These are phyloP conservation scores for Sanderia malayensis DNA, from an alignment of 30 jellyfish, hydroid and myxozoan species.

Conservation along the genomic window DNA sequence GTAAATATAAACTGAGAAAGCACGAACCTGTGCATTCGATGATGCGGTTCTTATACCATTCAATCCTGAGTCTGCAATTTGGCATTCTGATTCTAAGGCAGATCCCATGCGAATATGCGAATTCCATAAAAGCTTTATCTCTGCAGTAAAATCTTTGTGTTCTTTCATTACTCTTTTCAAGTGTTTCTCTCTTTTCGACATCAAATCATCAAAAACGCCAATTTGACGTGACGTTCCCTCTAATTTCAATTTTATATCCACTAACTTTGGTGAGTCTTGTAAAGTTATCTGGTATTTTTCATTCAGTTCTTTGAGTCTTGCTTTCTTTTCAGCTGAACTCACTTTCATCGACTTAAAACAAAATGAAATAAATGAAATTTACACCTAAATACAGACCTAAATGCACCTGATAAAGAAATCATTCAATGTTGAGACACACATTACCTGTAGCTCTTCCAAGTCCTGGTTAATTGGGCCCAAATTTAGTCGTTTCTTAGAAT, in stretches of 20 bases:
- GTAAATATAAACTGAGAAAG: too few species aligned
- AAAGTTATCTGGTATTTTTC: not conserved
- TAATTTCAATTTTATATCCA: not conserved
- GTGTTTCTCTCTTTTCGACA: slow-evolving; percentile 17
- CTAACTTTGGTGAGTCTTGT: not conserved
- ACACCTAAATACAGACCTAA: not conserved
- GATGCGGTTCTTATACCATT: not conserved
- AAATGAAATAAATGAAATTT: not conserved
- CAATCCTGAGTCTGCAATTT: not conserved
- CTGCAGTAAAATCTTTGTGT: not conserved
- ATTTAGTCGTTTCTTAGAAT: not conserved
- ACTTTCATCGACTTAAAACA: not conserved
- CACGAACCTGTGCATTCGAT: not conserved
- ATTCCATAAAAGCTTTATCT: not conserved
- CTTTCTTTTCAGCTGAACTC: not conserved
- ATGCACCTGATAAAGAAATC: too few species aligned
- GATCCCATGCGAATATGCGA: not conserved
- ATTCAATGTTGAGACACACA: too few species aligned
- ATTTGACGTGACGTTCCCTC: too few species aligned
- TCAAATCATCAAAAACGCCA: not conserved
- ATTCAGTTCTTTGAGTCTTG: not conserved
- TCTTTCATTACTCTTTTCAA: not conserved
- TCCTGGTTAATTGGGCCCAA: not conserved
- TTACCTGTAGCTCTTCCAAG: not conserved
- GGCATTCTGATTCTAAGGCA: not conserved